Conservation (phyloP, 2,888 invertebrate genomes). For the Camptogramma bilineatum region DNA sequence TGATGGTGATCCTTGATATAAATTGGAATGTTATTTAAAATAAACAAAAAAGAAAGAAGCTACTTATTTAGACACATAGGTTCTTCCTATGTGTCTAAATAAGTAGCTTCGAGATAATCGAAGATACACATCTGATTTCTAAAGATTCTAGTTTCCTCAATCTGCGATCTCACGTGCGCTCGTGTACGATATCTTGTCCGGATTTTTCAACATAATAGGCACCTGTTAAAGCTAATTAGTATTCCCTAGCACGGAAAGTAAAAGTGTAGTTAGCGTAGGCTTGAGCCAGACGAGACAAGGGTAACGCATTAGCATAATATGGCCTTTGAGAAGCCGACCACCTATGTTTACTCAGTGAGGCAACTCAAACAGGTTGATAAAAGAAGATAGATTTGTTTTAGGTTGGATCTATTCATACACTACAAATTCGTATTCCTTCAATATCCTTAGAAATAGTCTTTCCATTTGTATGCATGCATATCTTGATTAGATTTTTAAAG, state of each 20-base stretch:
- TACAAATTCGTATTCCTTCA: background rate
- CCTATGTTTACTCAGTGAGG: conserved; percentile 43
- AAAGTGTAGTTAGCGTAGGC: conserved; percentile 65
- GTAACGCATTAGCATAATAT: conserved; percentile 71
- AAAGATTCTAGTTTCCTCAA: background rate
- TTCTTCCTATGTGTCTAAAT: no score
- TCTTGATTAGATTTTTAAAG: no score
- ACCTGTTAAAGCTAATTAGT: conserved; percentile 35
- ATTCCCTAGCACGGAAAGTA: conserved; percentile 57
- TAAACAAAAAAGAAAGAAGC: background rate
- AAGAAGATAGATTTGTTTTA: conserved; percentile 14
- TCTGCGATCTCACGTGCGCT: background rate
- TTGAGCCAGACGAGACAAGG: conserved; percentile 55
- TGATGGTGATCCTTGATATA: background rate
- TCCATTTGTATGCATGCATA: no score
- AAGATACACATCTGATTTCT: background rate
- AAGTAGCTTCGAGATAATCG: background rate
- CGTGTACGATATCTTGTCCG: conserved; percentile 1
- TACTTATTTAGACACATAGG: background rate
- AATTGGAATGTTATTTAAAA: no score
- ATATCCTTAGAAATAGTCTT: background rate
- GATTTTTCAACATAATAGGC: conserved; percentile 34
- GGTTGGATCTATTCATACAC: conserved; percentile 5
- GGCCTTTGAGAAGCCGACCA: conserved; percentile 61
- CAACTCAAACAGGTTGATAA: conserved; percentile 33